Base-by-base conservation (phyloP, 2,113 vertebrate genomes). In the Pithys albifrons region DNA sequence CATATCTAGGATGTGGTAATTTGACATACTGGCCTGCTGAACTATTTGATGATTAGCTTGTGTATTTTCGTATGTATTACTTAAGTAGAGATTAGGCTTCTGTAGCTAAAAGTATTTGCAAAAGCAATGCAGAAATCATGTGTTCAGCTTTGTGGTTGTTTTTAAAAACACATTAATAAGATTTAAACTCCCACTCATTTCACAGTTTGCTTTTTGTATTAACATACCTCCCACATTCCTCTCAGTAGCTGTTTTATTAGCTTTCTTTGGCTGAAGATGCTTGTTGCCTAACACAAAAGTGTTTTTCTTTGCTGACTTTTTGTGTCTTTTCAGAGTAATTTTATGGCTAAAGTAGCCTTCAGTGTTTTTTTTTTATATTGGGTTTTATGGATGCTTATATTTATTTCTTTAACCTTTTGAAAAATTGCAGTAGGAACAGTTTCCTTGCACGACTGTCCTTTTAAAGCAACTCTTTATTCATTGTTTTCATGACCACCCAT, bases 91-190 rank as follows among this genome's bases (percentile, higher is more conserved):
- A 75, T 85, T 67, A n/a, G 58, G 58, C 49, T 92, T 83, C 59
- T 52, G 33, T 54, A 79, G 65, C 49, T 55, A 33, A 65, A 85
- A 89, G 48, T 70, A 72, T 72, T 93, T 94, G 48, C 27, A 76
- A 85, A 96, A 86, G 62, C 35, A 48, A 4, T 81, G 65, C 77
- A 55, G 85, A 77, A 29, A 90, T 66, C 51, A 82, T 14, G 39
- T 79, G 29, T n/a, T 96, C 43, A 19, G 58, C 80, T 96, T 95
- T 77, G 22, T 75, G 62, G 64, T 39, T 89, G 28, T 78, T 95
- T 48, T 66, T 95, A 89, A 48, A 87, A 93, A 49, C 6, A 58
- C 22, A 43, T 33, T 64, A 82, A 83, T 58, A 52, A 84, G 49
- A 65, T 57, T 75, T 79, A 59, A 89, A 58, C 89, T 72, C 37